phyloP scores from a whole-genome alignment of 2,113 vertebrate species.

The Scomber scombrus region DNA sequence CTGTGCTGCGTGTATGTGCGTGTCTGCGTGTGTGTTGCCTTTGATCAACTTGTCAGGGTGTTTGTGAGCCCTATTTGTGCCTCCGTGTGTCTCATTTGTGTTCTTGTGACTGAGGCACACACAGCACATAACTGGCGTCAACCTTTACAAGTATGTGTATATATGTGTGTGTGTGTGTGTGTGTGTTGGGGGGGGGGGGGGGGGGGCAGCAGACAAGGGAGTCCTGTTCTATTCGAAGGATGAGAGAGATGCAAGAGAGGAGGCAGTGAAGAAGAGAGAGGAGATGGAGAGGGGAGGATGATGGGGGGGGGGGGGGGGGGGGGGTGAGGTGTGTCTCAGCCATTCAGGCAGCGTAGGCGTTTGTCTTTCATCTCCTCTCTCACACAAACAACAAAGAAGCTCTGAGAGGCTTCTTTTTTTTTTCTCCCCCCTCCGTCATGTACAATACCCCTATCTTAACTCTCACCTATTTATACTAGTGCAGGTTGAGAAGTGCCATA shows the following conservation, averaged over 20 bases:
- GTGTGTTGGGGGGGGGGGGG: not conserved
- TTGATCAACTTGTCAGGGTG: constrained; percentile 74
- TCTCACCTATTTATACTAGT: constrained; percentile 65
- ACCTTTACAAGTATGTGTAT: constrained; percentile 50
- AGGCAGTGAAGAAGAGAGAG: constrained; percentile 26
- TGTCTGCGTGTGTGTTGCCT: constrained; percentile 27
- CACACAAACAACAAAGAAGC: constrained; percentile 71
- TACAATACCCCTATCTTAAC: constrained; percentile 55
- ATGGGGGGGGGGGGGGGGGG: constrained; percentile 5
- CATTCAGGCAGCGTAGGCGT: constrained; percentile 69
- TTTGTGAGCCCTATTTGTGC: constrained; percentile 38
- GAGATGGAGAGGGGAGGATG: not conserved
- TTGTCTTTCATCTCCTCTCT: constrained; percentile 73
- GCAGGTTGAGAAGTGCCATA: constrained; percentile 40
- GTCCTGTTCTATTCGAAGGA: constrained; percentile 49
- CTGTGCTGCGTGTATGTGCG: constrained; percentile 7
- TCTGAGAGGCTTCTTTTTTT: constrained; percentile 5
- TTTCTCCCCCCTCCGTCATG: constrained; percentile 19
- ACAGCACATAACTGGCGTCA: constrained; percentile 40
- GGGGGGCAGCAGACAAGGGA: constrained; percentile 26
- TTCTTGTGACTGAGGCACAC: constrained; percentile 46
- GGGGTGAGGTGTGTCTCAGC: constrained; percentile 53
- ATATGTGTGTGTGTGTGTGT: constrained; percentile 1
- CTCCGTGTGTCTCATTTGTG: constrained; percentile 45
- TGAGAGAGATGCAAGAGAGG: constrained; percentile 46